A percentile compares a stretch with the other conserved stretches of the same genome.
Conservation (phyloP, 2,797 vertebrate species). For the Psittacula derbiana region DNA sequence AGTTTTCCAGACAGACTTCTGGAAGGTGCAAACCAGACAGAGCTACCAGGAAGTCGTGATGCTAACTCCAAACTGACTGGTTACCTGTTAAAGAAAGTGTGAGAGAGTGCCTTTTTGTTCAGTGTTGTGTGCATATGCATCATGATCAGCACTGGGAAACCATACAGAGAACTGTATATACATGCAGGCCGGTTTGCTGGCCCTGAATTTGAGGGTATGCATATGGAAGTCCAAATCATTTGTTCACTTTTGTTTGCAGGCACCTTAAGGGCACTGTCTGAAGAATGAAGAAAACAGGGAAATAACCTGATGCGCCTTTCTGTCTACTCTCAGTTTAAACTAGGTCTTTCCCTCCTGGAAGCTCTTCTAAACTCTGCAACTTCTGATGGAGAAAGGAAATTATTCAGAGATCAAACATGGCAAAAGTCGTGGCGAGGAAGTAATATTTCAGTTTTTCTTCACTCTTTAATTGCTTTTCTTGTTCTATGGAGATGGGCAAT, state of each 20-base stretch:
- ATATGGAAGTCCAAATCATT: not conserved
- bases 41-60: not conserved
- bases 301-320: not conserved
- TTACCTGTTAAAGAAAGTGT: not conserved
- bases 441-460: not conserved
- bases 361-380: not conserved
- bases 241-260: not conserved
- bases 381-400: not conserved
- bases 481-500: not conserved
- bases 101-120: not conserved
- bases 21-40: not conserved
- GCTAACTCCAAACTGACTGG: not conserved
- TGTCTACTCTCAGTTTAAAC: not conserved
- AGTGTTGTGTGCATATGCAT: fast-evolving
- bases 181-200: not conserved
- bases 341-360: not conserved
- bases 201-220: not conserved
- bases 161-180: not conserved
- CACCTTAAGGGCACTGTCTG: not conserved
- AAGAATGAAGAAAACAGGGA: not conserved
- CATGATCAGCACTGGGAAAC: not conserved
- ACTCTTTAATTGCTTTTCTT: not conserved
- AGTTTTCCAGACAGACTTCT: not conserved
- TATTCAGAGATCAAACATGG: not conserved
- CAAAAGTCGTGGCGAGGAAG: not conserved